Percentiles rank a stretch among this genome's conserved stretches.
Evolutionary conservation across 2,888 invertebrate species (phyloP).

Genomic region (Lamellibrachia satsuma): DNA sequence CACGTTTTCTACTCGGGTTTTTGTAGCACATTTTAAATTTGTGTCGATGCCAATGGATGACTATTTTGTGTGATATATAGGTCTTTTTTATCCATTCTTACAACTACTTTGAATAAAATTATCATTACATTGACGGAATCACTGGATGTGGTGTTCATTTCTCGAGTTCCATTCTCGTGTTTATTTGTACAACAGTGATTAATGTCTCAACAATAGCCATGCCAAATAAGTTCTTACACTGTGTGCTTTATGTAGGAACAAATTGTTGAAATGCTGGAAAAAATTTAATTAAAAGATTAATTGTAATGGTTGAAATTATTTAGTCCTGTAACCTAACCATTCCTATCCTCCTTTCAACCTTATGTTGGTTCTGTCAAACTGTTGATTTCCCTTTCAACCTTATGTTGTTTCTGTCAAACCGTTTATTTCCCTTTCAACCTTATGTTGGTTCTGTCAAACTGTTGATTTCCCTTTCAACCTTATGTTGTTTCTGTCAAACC

Average conservation of each 20-base stretch:
- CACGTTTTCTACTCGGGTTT: slow-evolving; percentile 10
- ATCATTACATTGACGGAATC: slow-evolving; percentile 10
- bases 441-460: neutral
- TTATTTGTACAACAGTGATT: neutral
- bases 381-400: neutral
- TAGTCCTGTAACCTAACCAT: neutral
- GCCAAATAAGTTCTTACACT: neutral
- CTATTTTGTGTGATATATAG: slow-evolving; percentile 17
- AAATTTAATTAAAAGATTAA: neutral
- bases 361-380: neutral
- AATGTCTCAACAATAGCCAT: neutral
- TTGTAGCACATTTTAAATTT: neutral
- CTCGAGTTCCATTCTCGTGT: neutral
- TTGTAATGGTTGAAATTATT: neutral
- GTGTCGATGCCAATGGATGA: neutral
- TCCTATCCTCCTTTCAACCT: neutral
- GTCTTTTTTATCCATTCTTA: slow-evolving; percentile 17
- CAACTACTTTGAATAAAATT: slow-evolving; percentile 11
- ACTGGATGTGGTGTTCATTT: neutral
- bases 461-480: neutral
- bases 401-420: neutral
- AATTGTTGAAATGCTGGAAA: neutral
- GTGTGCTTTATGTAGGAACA: neutral
- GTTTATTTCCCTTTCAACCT: neutral
- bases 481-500: neutral